Conservation (phyloP, 2,113 vertebrate species). For the Cynopterus brachyotis region DNA sequence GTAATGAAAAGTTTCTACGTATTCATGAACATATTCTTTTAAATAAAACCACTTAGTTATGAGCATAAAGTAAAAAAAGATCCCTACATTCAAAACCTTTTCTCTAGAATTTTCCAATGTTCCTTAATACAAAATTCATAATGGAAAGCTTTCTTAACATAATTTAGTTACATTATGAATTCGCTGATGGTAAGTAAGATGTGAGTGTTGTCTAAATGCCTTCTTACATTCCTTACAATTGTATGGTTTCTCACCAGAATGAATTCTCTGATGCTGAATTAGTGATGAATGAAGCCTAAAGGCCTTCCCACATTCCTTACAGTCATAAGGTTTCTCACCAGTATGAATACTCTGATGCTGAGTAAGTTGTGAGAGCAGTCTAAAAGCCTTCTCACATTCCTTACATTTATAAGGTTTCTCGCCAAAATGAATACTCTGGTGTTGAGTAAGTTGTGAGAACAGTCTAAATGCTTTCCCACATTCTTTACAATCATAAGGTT, state of each 20-base stretch:
- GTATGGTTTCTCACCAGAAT: conserved; percentile 85
- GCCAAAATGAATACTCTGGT: conserved; percentile 78
- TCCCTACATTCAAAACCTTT: conserved; percentile 21
- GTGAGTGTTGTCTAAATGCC: conserved; percentile 85
- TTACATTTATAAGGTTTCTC: conserved; percentile 78
- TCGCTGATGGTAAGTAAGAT: conserved; percentile 77
- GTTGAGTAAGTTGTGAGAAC: conserved; percentile 77
- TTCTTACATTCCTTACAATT: conserved; percentile 84
- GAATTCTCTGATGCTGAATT: conserved; percentile 77
- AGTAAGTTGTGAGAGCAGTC: conserved; percentile 72
- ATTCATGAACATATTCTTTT: background rate
- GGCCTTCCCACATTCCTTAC: conserved; percentile 77
- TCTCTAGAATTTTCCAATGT: conserved; percentile 11
- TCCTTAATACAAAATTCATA: conserved; percentile 27
- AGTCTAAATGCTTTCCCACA: conserved; percentile 78
- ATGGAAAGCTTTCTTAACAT: background rate
- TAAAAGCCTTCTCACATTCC: conserved; percentile 75
- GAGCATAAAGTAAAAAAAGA: conserved; percentile 47
- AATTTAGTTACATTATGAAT: conserved; percentile 73
- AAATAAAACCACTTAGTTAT: conserved; percentile 30
- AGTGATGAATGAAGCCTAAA: conserved; percentile 78
- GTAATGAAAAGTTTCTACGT: background rate
- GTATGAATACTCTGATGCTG: conserved; percentile 79
- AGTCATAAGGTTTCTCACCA: conserved; percentile 76
- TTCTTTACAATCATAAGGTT: conserved; percentile 77